phyloP scores from a whole-genome alignment of 2,113 vertebrate species.

The Toxotes chatareus region DNA sequence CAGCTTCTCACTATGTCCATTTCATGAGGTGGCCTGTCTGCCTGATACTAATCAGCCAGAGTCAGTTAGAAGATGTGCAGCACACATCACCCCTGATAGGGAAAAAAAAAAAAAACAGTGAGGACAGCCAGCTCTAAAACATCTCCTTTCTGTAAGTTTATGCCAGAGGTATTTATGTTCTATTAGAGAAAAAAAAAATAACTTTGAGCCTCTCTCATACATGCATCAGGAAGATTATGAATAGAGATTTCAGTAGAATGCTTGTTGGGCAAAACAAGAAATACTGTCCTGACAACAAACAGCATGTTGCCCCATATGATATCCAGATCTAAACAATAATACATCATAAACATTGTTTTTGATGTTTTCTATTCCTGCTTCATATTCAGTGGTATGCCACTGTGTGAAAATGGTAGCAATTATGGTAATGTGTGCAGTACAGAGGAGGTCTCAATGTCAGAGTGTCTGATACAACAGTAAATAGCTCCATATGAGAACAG shows the following conservation, averaged over 20 bases:
- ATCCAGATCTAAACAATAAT: neutral
- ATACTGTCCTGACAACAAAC: neutral
- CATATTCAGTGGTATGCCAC: neutral
- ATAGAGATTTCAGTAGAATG: neutral
- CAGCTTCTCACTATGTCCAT: conserved; percentile 27
- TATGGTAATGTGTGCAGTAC: neutral
- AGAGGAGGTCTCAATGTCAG: neutral
- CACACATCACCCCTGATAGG: conserved; percentile 12
- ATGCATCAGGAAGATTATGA: neutral
- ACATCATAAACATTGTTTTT: neutral
- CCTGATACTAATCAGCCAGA: conserved; percentile 35
- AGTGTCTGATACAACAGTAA: conserved; percentile 4
- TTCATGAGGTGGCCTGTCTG: conserved; percentile 44
- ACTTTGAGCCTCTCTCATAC: neutral
- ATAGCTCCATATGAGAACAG: conserved; percentile 31
- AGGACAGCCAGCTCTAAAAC: conserved; percentile 15
- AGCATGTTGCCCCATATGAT: neutral
- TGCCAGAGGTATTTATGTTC: neutral
- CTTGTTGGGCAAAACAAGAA: neutral
- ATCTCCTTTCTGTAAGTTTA: neutral
- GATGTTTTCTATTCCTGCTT: neutral
- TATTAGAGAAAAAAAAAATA: conserved; percentile 7
- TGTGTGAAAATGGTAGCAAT: neutral
- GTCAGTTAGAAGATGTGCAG: conserved; percentile 39
- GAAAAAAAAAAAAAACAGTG: neutral